phyloP scores from a whole-genome alignment of 64 coral and sea anemone species.

The Montipora capricornis region DNA sequence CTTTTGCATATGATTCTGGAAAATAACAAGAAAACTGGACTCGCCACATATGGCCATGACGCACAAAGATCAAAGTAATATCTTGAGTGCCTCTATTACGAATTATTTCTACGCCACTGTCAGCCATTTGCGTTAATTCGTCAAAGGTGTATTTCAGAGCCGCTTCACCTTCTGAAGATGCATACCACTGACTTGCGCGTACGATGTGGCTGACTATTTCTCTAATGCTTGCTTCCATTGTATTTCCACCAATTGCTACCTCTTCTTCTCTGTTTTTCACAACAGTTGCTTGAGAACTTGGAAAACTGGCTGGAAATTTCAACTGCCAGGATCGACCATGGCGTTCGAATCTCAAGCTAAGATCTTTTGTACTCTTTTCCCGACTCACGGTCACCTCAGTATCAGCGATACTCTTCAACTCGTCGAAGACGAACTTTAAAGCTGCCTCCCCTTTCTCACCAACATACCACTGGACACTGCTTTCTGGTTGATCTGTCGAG shows the following conservation, averaged over 20 bases:
- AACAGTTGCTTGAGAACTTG: background rate
- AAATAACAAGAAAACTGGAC: background rate
- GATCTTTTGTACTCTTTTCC: background rate
- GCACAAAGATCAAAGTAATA: background rate
- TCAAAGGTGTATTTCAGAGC: background rate
- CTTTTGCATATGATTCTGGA: background rate
- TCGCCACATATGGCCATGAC: constrained; percentile 8
- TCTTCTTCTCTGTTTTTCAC: background rate
- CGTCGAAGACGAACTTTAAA: background rate
- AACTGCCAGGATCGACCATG: constrained; percentile 1
- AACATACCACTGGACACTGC: background rate
- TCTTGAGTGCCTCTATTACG: constrained; percentile 10
- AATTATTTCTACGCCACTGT: constrained; percentile 5
- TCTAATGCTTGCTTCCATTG: background rate
- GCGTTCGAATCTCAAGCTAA: background rate
- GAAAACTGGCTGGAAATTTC: background rate
- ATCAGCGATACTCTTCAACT: background rate
- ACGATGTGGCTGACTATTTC: background rate
- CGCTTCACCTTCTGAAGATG: background rate
- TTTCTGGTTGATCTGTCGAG: background rate
- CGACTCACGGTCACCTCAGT: background rate
- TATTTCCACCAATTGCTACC: background rate
- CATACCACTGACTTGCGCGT: constrained; percentile 10
- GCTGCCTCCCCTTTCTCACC: background rate
- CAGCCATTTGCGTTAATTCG: background rate